Evolutionary conservation across 1,140 invertebrate species (phyloP), one percentile per base, ranked within the genome.

Genomic region (Zaprionus inermis): DNA sequence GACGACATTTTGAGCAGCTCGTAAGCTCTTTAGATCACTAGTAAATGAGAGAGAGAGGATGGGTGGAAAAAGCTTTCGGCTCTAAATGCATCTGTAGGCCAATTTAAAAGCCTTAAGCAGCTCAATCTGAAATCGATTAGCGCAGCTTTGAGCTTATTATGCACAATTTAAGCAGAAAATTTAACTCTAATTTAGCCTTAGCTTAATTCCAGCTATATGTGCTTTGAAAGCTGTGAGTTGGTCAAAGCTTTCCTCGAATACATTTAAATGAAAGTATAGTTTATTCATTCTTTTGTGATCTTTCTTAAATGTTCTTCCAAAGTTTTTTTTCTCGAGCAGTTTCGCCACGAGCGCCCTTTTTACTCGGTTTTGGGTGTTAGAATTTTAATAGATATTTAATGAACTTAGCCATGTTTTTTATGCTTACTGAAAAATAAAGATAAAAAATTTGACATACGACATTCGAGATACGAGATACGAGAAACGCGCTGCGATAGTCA

Each of bases 361-460:
- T n/a, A n/a, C n/a, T n/a, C n/a, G n/a, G 38, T 44, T 41, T 44
- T 44, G 38, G 20, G 44, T 49, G 44, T 49, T 12, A 12, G 44
- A 22, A 49, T 49, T 49, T 22, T 49, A 49, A 49, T 49, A 49
- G 44, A 46, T 49, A 11, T 49, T 49, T 49, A 49, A 49, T 49
- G 44, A 11, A 49, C 44, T 49, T 49, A 2, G 4, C 18, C 18
- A 12, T 0, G 2, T 49, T 49, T 49, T 49, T 49, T 49, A 7
- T 38, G 36, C 36, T 11, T 46, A n/a, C n/a, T n/a, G 41, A 11
- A 49, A 4, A 20, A 2, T 11, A 11, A 11, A 41, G 12, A 38
- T 10, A 24, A 22, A 24, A 30, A 24, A 9, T 28, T 5, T 5
- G 24, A 28, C 24, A 28, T 28, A 28, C 3, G 28, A 30, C 5